These are phyloP conservation scores for Petrocephalus sullivani DNA, from an alignment of 2,797 vertebrate genomes.

Conservation along the genomic window DNA sequence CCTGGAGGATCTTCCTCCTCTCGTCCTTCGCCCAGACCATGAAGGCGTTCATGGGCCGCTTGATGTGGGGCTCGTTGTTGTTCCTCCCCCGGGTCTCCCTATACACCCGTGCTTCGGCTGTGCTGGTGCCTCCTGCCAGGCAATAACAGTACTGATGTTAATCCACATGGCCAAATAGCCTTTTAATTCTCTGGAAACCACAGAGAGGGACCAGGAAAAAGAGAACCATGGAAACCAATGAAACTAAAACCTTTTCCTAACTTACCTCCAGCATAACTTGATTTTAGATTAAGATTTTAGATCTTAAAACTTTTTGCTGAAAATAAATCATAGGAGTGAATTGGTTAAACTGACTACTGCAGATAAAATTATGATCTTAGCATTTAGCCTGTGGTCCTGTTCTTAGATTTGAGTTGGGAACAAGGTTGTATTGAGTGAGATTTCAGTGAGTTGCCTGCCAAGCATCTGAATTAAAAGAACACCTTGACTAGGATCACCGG, in stretches of 20 bases:
- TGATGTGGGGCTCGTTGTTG: constrained; percentile 97
- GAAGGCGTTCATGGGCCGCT: constrained; percentile 98
- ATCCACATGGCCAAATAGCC: not conserved
- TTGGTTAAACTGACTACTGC: not conserved
- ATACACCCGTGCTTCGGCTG: constrained; percentile 94
- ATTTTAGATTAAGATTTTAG: not conserved
- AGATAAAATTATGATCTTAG: not conserved
- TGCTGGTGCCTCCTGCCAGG: constrained; percentile 96
- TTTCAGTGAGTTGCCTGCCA: not conserved
- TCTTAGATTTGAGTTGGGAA: constrained; percentile 38
- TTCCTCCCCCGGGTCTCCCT: constrained; percentile 90
- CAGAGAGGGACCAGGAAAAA: not conserved
- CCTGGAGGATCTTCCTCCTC: constrained; percentile 97
- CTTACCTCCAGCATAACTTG: not conserved
- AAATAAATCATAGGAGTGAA: not conserved
- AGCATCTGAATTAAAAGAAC: constrained; percentile 35
- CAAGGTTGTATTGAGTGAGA: constrained; percentile 36
- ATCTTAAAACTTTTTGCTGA: not conserved
- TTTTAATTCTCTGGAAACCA: not conserved
- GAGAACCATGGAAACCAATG: not conserved
- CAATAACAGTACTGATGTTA: constrained; percentile 69
- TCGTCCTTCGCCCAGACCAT: constrained; percentile 99
- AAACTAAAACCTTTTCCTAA: not conserved
- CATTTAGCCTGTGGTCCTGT: constrained; percentile 7
- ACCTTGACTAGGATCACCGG: constrained; percentile 36